phyloP scores from a whole-genome alignment of 2,113 vertebrate genomes.

The Meles meles region DNA sequence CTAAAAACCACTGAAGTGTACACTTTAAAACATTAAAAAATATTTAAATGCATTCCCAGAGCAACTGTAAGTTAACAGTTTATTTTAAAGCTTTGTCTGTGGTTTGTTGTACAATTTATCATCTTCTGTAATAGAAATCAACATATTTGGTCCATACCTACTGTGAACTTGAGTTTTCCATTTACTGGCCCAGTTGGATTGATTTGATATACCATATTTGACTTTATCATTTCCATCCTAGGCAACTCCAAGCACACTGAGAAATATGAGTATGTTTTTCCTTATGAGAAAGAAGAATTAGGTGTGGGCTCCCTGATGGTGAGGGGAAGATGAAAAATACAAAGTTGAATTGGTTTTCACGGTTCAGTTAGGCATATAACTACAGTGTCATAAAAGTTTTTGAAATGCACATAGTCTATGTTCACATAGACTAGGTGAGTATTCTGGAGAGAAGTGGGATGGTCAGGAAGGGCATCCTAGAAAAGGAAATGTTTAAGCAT shows the following conservation, averaged over 20 bases:
- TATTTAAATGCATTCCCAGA: neutral
- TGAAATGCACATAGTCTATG: neutral
- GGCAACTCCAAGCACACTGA: neutral
- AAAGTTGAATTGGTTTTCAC: neutral
- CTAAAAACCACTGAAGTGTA: neutral
- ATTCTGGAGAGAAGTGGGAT: neutral
- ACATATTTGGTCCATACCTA: neutral
- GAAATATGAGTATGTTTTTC: neutral
- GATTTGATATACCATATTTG: neutral
- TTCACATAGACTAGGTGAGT: neutral
- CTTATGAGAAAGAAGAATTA: neutral
- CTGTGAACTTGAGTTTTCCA: neutral
- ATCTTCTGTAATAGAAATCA: neutral
- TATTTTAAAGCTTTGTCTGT: neutral
- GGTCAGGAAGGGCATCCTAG: neutral
- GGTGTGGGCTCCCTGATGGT: neutral
- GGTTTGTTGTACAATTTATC: neutral
- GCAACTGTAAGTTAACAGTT: neutral
- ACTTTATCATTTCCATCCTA: neutral
- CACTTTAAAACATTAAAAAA: neutral
- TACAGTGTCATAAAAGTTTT: neutral
- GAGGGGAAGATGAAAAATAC: neutral
- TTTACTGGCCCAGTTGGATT: neutral
- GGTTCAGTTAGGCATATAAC: neutral
- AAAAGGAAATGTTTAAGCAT: neutral